Percentiles rank a stretch among this genome's conserved stretches.
These are phyloP conservation scores for Rhagoletis zephyria DNA, from an alignment of 1,140 invertebrate genomes.

Conservation along the genomic window DNA sequence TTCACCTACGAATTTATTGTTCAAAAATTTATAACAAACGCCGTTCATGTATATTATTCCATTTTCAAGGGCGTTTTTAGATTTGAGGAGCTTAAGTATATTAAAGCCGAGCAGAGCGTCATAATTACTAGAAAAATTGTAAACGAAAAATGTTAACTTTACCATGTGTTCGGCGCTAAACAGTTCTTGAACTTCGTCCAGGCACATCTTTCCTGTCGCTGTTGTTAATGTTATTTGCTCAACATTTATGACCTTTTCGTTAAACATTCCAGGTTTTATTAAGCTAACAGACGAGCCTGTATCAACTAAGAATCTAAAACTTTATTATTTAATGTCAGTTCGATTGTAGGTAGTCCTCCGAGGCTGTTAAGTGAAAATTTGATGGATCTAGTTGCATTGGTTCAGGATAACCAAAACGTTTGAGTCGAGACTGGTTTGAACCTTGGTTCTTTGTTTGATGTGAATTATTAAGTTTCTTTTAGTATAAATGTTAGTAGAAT, in stretches of 20 bases:
- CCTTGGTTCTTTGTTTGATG: background rate
- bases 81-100: background rate
- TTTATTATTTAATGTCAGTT: no score
- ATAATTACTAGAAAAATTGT: background rate
- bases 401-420: no score
- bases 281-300: no score
- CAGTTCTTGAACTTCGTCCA: background rate
- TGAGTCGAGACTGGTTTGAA: no score
- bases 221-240: background rate
- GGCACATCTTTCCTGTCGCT: background rate
- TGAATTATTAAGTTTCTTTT: background rate
- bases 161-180: background rate
- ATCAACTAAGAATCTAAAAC: no score
- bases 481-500: conserved; percentile 5
- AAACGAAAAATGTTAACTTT: background rate
- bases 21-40: background rate
- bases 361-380: no score
- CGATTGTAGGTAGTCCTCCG: no score
- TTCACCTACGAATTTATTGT: no score
- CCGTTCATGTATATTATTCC: background rate
- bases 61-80: background rate
- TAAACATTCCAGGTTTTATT: no score
- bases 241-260: no score
- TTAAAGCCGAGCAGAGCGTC: background rate
- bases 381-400: no score